A percentile compares a stretch with the other conserved stretches of the same genome.
Conservation (phyloP, 2,113 vertebrate species). For the Ursus arctos region DNA sequence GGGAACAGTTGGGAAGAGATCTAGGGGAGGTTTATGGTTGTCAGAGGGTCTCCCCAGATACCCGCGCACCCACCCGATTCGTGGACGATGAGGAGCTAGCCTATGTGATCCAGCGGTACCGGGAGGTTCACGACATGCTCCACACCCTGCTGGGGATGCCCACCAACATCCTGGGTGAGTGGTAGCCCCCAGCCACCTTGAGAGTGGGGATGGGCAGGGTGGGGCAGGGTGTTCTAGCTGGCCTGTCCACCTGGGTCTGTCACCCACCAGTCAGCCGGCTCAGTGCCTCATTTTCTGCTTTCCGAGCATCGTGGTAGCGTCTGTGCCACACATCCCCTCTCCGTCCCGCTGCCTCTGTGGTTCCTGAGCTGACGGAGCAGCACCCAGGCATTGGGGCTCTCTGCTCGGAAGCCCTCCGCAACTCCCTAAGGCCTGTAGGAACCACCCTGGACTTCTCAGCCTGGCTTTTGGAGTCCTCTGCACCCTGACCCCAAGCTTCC, state of each 20-base stretch:
- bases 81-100: conserved; percentile 97
- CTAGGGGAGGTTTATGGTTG: neutral
- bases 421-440: neutral
- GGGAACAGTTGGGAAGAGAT: neutral
- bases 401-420: neutral
- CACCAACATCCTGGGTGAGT: conserved; percentile 97
- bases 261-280: neutral
- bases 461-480: neutral
- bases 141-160: conserved; percentile 98
- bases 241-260: neutral
- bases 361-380: neutral
- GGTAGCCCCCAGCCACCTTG: rapidly evolving
- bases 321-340: neutral
- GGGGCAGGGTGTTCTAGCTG: rapidly evolving
- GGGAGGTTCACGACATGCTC: conserved; percentile 96
- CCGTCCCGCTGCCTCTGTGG: neutral
- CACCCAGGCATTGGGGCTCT: too few species aligned
- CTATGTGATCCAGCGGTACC: conserved; percentile 96
- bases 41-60: conserved; percentile 96
- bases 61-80: conserved; percentile 93
- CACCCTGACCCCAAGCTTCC: neutral
- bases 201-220: rapidly evolving
- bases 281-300: neutral
- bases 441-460: neutral
- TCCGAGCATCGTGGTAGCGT: neutral